Evolutionary conservation across 1,140 invertebrate genomes (phyloP), one percentile per base, ranked within the genome.

Genomic region (Tetragonula clypearis): DNA sequence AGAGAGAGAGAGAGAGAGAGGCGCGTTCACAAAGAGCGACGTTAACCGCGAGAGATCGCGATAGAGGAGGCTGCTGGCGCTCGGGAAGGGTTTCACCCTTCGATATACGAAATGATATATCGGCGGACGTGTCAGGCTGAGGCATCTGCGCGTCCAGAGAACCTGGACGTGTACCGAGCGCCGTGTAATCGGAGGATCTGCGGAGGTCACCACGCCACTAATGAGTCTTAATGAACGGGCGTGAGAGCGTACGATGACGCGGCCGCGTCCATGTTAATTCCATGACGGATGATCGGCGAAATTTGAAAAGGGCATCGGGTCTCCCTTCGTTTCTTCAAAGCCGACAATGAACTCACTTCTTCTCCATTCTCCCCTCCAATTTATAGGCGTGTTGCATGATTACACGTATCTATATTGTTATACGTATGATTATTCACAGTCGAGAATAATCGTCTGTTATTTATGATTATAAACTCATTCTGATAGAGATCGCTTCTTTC

Each of bases 141-240:
- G 30, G 76, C 84, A 75, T 80, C 53, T 76, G 76, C 72, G 35
- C 76, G 26, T n/a, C 9, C 71, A 60, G 68, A 69, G 60, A 41
- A 69, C 62, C 21, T 78, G 62, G 41, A 66, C 68, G 86, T 66
- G 53, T 49, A 30, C 41, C 41, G 8, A n/a, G 77, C 74, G 17
- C 49, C 75, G 75, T 56, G 65, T 84, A 82, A 74, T 83, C 68
- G 74, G 30, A 76, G 78, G 85, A 79, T 86, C 85, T 76, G 74
- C 77, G 35, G 85, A 89, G 88, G 87, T 88, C 87, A 84, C 79
- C 82, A 53, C 69, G 84, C 72, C 66, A 71, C 66, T 90, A 90
- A 90, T 83, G 86, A 90, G 82, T 81, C 82, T 87, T 87, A 89
- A 90, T 89, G 86, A 90, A 87, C 87, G 82, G 81, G 86, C 88